Conservation (phyloP, 2,113 vertebrate species). For the Tonatia bakeri region DNA sequence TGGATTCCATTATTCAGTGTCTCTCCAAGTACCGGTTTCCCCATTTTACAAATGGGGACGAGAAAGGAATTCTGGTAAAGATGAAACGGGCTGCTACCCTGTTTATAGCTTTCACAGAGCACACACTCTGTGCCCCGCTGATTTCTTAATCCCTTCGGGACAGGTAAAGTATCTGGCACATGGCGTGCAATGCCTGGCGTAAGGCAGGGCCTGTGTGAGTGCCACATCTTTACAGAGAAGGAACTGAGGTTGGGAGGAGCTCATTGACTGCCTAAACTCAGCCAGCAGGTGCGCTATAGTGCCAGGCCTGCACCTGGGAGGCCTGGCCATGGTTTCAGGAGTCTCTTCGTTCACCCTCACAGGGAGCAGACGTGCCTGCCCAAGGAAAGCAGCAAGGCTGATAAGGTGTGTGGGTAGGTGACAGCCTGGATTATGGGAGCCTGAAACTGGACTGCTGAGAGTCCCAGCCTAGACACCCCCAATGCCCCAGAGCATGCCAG, state of each 20-base stretch:
- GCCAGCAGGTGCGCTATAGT: not conserved
- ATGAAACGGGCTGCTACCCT: not conserved
- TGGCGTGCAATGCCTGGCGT: fast-evolving
- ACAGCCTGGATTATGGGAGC: not conserved
- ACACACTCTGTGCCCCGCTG: not conserved
- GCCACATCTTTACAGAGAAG: not conserved
- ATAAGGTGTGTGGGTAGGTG: too few species aligned
- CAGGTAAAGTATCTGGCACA: not conserved
- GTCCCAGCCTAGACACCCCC: not conserved
- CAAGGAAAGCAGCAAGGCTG: not conserved
- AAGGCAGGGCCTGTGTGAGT: not conserved
- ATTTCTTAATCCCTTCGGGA: not conserved
- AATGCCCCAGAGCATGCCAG: not conserved
- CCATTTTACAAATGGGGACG: not conserved
- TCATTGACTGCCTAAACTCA: not conserved
- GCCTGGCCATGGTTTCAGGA: not conserved
- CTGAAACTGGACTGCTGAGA: not conserved
- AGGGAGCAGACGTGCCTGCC: not conserved
- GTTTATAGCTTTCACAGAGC: not conserved
- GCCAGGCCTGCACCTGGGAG: not conserved
- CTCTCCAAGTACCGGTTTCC: not conserved
- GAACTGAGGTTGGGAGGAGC: not conserved
- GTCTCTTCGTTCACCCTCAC: not conserved
- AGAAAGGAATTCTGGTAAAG: not conserved
- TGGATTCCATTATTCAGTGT: not conserved